phyloP scores from a whole-genome alignment of 2,797 vertebrate genomes.

The Anabas testudineus region DNA sequence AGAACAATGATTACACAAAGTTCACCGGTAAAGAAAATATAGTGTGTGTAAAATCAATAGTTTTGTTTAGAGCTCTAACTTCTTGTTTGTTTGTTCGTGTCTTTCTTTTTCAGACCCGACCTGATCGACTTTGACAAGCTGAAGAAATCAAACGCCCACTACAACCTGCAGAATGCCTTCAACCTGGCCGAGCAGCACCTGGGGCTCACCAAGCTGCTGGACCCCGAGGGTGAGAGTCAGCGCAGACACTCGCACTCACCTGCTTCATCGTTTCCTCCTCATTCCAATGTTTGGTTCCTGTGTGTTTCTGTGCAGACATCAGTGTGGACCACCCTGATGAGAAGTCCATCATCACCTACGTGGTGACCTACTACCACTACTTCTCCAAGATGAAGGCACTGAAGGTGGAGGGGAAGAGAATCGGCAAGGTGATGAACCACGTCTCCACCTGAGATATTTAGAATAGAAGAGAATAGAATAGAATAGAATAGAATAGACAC shows the following conservation, averaged over 20 bases:
- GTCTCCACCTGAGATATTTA: background rate
- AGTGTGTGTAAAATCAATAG: too few relatives aligned
- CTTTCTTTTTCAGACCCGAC: slow-evolving; percentile 87
- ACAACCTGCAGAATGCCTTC: slow-evolving; percentile 98
- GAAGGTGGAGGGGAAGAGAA: slow-evolving; percentile 96
- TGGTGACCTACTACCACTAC: slow-evolving; percentile 98
- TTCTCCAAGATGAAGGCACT: slow-evolving; percentile 99
- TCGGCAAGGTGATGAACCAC: slow-evolving; percentile 88
- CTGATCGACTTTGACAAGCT: slow-evolving; percentile 98
- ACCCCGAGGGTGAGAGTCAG: slow-evolving; percentile 90
- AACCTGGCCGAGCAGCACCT: slow-evolving; percentile 97
- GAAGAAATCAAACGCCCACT: slow-evolving; percentile 98
- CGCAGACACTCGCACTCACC: background rate
- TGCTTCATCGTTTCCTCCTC: background rate
- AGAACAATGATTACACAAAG: too few relatives aligned
- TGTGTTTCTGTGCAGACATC: slow-evolving; percentile 85
- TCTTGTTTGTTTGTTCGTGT: too few relatives aligned
- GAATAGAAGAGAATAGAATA: too few relatives aligned
- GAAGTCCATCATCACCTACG: slow-evolving; percentile 99
- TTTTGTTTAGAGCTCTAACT: too few relatives aligned
- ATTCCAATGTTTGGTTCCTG: background rate
- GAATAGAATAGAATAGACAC: too few relatives aligned
- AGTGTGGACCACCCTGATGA: slow-evolving; percentile 98
- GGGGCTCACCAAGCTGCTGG: slow-evolving; percentile 95
- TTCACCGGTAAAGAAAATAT: too few relatives aligned